Base-by-base conservation (phyloP, 2,888 invertebrate genomes). In the Pelosia muscerda region DNA sequence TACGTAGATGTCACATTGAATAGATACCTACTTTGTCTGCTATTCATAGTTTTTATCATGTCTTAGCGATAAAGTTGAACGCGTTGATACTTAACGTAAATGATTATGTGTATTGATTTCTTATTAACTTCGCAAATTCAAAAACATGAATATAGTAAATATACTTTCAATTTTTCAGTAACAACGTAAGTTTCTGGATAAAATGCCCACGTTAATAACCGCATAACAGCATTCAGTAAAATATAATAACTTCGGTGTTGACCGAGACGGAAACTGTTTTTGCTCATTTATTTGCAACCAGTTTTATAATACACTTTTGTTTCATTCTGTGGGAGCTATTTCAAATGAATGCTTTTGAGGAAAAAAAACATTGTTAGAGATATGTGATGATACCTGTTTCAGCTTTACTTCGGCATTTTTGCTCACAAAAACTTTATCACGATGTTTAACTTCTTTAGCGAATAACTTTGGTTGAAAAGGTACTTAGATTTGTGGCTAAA, bases 191-290 rank as follows among this genome's bases (percentile, higher is more conserved):
- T 65, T 71, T 68, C 38, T 70, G 42, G 1, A 42, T 1, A 42
- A 38, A 6, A 42, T 19, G 13, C n/a, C 9, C 49, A 49, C 49
- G 49, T n/a, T 49, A 49, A 49, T 49, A 49, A 49, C 49, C 49
- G 49, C 49, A 49, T 10, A 57, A 15, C 31, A 57, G 31, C 57
- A n/a, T 28, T 57, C n/a, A 26, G 26, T 13, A 10, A 57, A 28
- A n/a, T n/a, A n/a, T 57, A 57, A 57, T 73, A 73, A 65, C 49
- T 26, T 13, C 15, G 22, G 60, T 61, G 62, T 67, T 68, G 63
- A 63, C 71, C 49, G 70, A 79, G 76, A 78, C 82, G 82, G 78
- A 84, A 84, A 75, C 75, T 69, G 78, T 81, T 83, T 83, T 83
- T 83, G 79, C 79, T 82, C 65, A 78, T 85, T 86, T 81, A 79